Evolutionary conservation across 2,797 vertebrate species (phyloP).

Genomic region (Astyanax mexicanus): DNA sequence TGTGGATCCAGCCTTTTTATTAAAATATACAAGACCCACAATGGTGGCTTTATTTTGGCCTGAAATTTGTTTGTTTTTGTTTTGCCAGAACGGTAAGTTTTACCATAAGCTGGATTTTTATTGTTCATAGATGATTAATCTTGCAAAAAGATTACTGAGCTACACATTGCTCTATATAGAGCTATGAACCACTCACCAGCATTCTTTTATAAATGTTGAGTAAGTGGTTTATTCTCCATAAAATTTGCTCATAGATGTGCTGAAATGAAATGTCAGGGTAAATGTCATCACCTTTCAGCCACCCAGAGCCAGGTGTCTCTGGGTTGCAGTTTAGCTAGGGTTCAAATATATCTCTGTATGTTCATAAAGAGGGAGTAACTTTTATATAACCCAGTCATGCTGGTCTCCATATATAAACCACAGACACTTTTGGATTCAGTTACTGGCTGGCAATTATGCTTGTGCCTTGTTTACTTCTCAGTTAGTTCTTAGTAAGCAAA

Average conservation of each 20-base stretch:
- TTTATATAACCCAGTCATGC: conserved; percentile 48
- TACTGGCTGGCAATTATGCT: conserved; percentile 24
- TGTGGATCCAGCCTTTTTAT: no score
- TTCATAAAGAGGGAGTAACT: conserved; percentile 27
- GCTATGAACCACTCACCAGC: no score
- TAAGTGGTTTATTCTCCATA: not conserved
- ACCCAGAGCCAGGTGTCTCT: not conserved
- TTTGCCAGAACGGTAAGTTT: no score
- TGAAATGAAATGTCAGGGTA: not conserved
- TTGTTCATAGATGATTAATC: no score
- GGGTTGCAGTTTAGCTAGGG: conserved; percentile 1
- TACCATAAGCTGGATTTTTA: no score
- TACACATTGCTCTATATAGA: no score
- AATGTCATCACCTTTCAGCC: not conserved
- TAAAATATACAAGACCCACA: no score
- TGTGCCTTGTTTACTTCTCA: conserved; percentile 38
- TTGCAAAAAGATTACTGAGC: no score
- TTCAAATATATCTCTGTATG: conserved; percentile 33
- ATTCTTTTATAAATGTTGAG: no score
- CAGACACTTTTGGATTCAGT: conserved; percentile 41
- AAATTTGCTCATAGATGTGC: not conserved
- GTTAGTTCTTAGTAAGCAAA: conserved; percentile 1
- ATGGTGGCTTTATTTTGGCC: no score
- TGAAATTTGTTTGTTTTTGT: no score
- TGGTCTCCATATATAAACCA: conserved; percentile 49